phyloP scores from a whole-genome alignment of 2,888 invertebrate genomes.

The Pimpla rufipes region DNA sequence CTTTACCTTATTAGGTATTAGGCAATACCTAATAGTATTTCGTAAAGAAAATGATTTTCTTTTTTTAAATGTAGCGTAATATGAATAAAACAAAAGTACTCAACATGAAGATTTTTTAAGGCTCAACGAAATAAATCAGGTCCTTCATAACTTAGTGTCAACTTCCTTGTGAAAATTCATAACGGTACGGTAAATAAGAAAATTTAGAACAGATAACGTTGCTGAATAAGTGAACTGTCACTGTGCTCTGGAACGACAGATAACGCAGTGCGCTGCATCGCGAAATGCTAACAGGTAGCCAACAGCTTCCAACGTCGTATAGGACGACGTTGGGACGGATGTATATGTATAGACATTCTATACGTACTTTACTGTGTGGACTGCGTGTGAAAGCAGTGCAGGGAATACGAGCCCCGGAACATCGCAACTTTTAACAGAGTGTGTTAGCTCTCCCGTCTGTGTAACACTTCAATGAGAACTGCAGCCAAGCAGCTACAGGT shows the following conservation, averaged over 20 bases:
- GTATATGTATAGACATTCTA: background rate
- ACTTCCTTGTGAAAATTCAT: background rate
- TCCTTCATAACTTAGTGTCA: background rate
- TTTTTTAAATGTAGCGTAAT: no score
- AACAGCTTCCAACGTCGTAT: constrained; percentile 37
- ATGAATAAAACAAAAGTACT: no score
- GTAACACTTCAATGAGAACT: constrained; percentile 10
- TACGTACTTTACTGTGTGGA: constrained; percentile 3
- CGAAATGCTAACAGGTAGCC: constrained; percentile 36
- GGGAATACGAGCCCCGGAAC: constrained; percentile 50
- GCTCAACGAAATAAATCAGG: no score
- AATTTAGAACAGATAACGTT: background rate
- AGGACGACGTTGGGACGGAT: constrained; percentile 14
- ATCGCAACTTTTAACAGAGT: constrained; percentile 55
- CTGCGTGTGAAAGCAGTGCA: background rate
- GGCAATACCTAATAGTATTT: no score
- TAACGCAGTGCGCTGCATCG: constrained; percentile 11
- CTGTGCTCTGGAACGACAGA: constrained; percentile 8
- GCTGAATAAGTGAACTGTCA: background rate
- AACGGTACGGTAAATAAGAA: background rate
- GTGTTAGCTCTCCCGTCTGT: constrained; percentile 26
- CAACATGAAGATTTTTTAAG: no score
- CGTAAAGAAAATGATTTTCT: no score
- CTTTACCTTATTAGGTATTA: no score
- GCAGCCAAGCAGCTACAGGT: constrained; percentile 1